Conservation (phyloP, 2,113 vertebrate species). For the Protomyctophum bolini region DNA sequence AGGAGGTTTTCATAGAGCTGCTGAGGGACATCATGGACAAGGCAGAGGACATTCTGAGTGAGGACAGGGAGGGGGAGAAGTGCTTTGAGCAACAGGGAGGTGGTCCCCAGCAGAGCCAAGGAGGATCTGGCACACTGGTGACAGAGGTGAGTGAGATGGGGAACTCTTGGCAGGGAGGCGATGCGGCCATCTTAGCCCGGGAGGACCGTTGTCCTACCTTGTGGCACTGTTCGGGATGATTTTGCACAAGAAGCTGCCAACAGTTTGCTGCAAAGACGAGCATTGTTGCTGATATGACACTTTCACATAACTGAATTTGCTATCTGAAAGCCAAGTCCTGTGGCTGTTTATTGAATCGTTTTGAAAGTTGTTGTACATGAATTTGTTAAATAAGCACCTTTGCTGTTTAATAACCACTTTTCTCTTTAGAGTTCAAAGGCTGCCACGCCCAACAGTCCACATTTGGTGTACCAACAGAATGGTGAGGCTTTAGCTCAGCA, state of each 20-base stretch:
- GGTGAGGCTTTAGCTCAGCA: slow-evolving; percentile 73
- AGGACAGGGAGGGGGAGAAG: slow-evolving; percentile 89
- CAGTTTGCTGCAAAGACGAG: slow-evolving; percentile 35
- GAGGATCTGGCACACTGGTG: slow-evolving; percentile 62
- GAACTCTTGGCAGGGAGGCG: slow-evolving; percentile 35
- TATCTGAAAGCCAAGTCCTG: slow-evolving; percentile 25
- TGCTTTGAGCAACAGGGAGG: slow-evolving; percentile 79
- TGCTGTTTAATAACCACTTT: slow-evolving; percentile 15
- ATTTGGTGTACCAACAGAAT: slow-evolving; percentile 93
- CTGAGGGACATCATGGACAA: slow-evolving; percentile 99
- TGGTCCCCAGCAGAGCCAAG: slow-evolving; percentile 82
- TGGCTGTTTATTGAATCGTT: slow-evolving; percentile 14
- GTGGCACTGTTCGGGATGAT: slow-evolving; percentile 43
- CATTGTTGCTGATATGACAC: slow-evolving; percentile 44
- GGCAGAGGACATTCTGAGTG: slow-evolving; percentile 96
- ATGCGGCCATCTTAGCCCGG: slow-evolving; percentile 6
- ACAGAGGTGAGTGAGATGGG: slow-evolving; percentile 79
- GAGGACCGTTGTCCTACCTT: slow-evolving; percentile 24
- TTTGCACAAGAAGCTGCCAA: slow-evolving; percentile 39
- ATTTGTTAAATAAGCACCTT: slow-evolving; percentile 10
- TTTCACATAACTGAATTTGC: slow-evolving; percentile 41
- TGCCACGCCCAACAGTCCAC: slow-evolving; percentile 73
- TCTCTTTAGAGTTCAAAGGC: slow-evolving; percentile 71
- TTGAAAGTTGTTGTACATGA: slow-evolving; percentile 21
- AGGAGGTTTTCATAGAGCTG: slow-evolving; percentile 96